Evolutionary conservation across 2,113 vertebrate genomes (phyloP).

Genomic region (Alexandromys fortis): DNA sequence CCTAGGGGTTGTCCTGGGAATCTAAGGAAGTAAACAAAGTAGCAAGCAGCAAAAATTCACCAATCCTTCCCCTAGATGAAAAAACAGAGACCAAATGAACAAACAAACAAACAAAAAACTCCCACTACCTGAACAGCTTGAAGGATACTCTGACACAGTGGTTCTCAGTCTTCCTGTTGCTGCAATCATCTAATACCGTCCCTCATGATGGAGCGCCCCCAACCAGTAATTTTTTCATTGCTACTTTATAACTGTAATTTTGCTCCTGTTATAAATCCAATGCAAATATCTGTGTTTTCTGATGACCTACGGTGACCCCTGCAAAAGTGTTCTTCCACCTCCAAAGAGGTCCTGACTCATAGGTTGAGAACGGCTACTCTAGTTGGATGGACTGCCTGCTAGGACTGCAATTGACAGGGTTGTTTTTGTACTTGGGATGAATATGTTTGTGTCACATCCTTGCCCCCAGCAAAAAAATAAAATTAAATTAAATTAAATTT

Average conservation of each 20-base stretch:
- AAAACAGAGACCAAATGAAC: not conserved
- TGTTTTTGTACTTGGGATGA: not conserved
- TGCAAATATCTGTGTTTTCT: not conserved
- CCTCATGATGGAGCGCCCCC: not conserved
- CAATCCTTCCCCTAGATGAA: not conserved
- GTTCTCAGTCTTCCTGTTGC: not conserved
- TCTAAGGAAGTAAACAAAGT: not conserved
- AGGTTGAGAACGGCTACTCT: not conserved
- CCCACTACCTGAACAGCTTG: not conserved
- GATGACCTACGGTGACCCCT: not conserved
- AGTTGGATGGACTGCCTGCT: not conserved
- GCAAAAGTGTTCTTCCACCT: not conserved
- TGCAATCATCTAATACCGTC: not conserved
- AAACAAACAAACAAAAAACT: not conserved
- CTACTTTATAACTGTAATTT: not conserved
- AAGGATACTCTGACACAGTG: not conserved
- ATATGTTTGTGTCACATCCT: not conserved
- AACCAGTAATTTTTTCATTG: not conserved
- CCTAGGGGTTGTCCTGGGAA: too few relatives aligned
- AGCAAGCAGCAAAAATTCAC: not conserved
- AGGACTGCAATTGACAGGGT: not conserved
- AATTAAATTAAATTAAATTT: too few relatives aligned
- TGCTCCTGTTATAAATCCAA: not conserved
- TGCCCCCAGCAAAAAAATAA: too few relatives aligned
- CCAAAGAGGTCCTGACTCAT: not conserved